phyloP scores from a whole-genome alignment of 2,113 vertebrate genomes.

The Cricetomys ansorgei region DNA sequence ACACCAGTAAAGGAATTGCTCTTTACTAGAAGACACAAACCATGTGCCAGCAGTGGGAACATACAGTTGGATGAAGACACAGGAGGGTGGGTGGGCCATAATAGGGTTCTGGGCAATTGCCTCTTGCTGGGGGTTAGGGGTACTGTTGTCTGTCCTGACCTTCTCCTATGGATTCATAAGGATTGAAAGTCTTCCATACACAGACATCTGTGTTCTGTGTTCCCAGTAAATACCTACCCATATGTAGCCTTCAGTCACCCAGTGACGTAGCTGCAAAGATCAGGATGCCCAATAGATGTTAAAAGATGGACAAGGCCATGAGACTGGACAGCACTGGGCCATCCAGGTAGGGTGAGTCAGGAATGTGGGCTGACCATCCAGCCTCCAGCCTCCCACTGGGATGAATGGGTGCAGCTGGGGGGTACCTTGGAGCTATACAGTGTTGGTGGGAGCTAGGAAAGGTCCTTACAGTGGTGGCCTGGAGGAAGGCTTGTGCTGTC shows the following conservation, averaged over 20 bases:
- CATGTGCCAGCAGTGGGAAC: background rate
- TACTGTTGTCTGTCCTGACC: rapidly evolving
- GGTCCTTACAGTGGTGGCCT: background rate
- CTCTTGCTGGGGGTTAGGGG: background rate
- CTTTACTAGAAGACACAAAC: background rate
- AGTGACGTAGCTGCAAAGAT: background rate
- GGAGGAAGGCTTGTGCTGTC: rapidly evolving
- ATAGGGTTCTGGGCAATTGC: background rate
- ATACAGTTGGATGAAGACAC: background rate
- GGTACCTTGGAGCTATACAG: background rate
- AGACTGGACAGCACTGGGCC: rapidly evolving
- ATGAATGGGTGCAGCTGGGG: background rate
- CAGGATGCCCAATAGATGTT: background rate
- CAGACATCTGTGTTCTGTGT: background rate
- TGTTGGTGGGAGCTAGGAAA: rapidly evolving
- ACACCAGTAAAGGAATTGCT: background rate
- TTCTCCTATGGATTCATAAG: background rate
- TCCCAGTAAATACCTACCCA: background rate
- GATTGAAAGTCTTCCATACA: background rate
- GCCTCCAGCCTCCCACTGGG: background rate
- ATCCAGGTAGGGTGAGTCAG: background rate
- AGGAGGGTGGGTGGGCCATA: background rate
- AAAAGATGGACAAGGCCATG: rapidly evolving
- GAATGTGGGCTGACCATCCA: background rate
- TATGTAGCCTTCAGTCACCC: background rate